phyloP scores from a whole-genome alignment of 2,113 vertebrate species.

The Thamnaconus septentrionalis region DNA sequence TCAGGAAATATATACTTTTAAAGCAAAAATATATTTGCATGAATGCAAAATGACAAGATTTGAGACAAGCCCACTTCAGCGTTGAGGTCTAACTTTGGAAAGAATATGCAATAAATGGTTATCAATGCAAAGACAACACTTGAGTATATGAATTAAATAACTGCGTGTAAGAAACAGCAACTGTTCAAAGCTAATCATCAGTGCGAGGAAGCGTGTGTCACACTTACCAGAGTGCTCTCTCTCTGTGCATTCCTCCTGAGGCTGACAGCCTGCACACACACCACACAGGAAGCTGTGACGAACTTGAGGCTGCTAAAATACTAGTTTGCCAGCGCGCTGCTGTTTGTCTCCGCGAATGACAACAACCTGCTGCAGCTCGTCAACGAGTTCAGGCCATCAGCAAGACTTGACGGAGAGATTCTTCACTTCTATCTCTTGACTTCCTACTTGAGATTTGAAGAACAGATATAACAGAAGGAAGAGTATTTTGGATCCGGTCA shows the following conservation, averaged over 20 bases:
- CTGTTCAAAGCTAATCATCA: background rate
- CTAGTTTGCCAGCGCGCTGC: slow-evolving; percentile 38
- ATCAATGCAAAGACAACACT: too few relatives aligned
- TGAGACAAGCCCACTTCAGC: too few relatives aligned
- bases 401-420: background rate
- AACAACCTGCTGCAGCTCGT: slow-evolving; percentile 43
- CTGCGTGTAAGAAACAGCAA: too few relatives aligned
- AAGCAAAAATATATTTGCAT: too few relatives aligned
- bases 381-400: slow-evolving; percentile 14
- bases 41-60: too few relatives aligned
- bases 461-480: too few relatives aligned
- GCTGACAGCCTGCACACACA: slow-evolving; percentile 38
- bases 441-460: background rate
- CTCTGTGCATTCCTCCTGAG: slow-evolving; percentile 43
- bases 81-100: too few relatives aligned
- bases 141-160: too few relatives aligned
- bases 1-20: too few relatives aligned
- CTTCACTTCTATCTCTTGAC: background rate
- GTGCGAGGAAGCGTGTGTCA: slow-evolving; percentile 21
- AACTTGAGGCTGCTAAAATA: slow-evolving; percentile 40
- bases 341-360: slow-evolving; percentile 47
- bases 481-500: too few relatives aligned
- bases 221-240: slow-evolving; percentile 65
- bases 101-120: too few relatives aligned
- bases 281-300: slow-evolving; percentile 77